Evolutionary conservation across 2,888 invertebrate species (phyloP).

Genomic region (Antheraea assamensis): DNA sequence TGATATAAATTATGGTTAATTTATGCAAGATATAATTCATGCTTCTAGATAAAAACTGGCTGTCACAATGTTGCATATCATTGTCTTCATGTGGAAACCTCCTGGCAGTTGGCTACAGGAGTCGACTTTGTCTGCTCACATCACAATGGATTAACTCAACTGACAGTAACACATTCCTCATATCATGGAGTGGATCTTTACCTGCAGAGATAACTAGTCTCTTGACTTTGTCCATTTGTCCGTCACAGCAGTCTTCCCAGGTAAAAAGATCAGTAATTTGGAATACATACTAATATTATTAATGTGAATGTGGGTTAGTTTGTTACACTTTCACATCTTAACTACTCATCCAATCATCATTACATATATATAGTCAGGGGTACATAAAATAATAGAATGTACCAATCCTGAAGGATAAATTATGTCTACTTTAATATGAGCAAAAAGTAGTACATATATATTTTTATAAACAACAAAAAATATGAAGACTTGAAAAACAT

Average conservation of each 20-base stretch:
- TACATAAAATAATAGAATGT: no score
- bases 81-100: constrained; percentile 73
- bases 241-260: constrained; percentile 75
- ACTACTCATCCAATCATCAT: no score
- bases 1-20: background rate
- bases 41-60: constrained; percentile 70
- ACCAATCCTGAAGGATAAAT: no score
- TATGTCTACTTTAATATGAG: no score
- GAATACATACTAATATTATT: background rate
- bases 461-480: no score
- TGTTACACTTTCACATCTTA: no score
- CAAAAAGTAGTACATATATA: no score
- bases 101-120: constrained; percentile 64
- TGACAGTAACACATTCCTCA: constrained; percentile 68
- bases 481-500: no score
- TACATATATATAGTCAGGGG: no score
- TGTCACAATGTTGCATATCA: constrained; percentile 69
- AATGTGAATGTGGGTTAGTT: no score
- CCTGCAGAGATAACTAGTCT: constrained; percentile 64
- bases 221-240: constrained; percentile 68
- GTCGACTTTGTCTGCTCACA: constrained; percentile 67
- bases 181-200: constrained; percentile 76
- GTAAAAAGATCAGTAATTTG: constrained; percentile 37
- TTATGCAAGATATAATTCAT: background rate
- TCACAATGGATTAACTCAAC: constrained; percentile 75